Percentiles rank a stretch among this genome's conserved stretches.
Conservation (phyloP, 2,113 vertebrate species). For the Cyphomyrus discorhynchus region DNA sequence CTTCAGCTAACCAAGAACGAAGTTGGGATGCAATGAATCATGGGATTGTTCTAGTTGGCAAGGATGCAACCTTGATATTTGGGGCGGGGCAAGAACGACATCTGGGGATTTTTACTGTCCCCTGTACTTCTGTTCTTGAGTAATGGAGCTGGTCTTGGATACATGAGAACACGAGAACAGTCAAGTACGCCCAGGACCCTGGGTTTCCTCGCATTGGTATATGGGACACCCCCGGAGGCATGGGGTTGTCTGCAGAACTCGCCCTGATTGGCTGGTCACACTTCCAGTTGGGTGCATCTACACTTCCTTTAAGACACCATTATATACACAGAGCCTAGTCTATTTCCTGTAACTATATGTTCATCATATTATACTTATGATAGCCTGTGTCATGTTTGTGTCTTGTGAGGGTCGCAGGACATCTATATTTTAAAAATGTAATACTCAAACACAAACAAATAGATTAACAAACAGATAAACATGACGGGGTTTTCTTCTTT, state of each 20-base stretch:
- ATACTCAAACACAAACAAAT: background rate
- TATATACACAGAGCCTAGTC: background rate
- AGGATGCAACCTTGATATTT: background rate
- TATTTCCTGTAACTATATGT: background rate
- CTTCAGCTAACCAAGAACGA: background rate
- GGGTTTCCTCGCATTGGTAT: background rate
- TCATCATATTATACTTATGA: background rate
- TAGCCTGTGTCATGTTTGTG: background rate
- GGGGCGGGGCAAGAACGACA: background rate
- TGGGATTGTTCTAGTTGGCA: background rate
- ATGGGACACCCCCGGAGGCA: background rate
- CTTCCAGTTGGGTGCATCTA: background rate
- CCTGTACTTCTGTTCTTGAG: background rate
- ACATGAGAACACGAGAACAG: background rate
- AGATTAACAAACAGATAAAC: background rate
- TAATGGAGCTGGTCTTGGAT: background rate
- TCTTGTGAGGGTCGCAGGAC: background rate
- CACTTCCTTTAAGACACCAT: background rate
- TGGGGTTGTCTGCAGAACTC: background rate
- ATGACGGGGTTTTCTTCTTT: background rate
- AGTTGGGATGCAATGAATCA: background rate
- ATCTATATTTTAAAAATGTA: background rate
- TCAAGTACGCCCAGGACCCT: background rate
- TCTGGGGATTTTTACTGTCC: background rate
- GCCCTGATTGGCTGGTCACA: background rate